Percentiles rank a stretch among this genome's conserved stretches.
Conservation (phyloP, 2,113 vertebrate species). For the Prionailurus viverrinus region DNA sequence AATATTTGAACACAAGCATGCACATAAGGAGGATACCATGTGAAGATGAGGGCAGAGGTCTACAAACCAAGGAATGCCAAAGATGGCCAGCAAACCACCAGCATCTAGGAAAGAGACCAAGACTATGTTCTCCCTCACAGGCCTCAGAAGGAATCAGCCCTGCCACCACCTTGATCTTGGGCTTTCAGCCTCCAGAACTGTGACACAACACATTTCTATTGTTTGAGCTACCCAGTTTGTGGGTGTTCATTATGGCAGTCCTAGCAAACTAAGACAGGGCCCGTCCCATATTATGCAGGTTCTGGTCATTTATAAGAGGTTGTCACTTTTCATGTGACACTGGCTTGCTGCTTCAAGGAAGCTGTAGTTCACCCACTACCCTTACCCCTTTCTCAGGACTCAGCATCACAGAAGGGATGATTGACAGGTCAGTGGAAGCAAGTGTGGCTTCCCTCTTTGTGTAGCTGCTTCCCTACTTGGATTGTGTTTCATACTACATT, state of each 20-base stretch:
- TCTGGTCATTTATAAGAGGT: neutral
- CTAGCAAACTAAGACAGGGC: neutral
- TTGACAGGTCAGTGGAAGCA: neutral
- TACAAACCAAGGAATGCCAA: neutral
- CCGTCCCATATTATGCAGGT: neutral
- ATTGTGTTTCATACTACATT: neutral
- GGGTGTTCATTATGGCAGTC: neutral
- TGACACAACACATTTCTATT: neutral
- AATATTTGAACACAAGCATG: neutral
- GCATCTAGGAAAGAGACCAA: neutral
- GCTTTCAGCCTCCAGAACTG: neutral
- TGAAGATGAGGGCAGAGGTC: neutral
- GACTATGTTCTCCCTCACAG: neutral
- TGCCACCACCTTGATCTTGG: neutral
- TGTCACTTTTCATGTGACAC: fast-evolving
- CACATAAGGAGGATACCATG: no score
- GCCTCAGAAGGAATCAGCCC: neutral
- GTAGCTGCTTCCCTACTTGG: no score
- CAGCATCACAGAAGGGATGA: neutral
- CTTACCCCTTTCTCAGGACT: neutral
- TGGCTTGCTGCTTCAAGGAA: neutral
- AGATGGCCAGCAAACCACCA: neutral
- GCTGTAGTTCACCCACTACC: neutral
- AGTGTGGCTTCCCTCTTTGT: neutral
- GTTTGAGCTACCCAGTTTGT: no score